These are phyloP conservation scores for Fissipunctia ypsillon DNA, from an alignment of 2,888 invertebrate genomes.

Conservation along the genomic window DNA sequence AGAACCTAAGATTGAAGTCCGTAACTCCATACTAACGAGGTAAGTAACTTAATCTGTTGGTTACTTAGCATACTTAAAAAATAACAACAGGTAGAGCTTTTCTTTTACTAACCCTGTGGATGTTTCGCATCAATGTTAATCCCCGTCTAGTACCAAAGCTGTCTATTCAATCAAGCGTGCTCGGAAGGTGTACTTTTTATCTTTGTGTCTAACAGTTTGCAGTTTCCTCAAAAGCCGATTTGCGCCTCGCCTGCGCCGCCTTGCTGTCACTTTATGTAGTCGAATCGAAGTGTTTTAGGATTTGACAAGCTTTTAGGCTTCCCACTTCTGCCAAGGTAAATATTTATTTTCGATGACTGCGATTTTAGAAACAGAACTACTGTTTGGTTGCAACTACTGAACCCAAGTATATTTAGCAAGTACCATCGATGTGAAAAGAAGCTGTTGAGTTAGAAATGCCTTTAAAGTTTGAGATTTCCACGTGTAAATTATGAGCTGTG, in stretches of 20 bases:
- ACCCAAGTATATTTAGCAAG: neutral
- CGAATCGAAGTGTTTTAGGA: neutral
- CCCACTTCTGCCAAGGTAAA: neutral
- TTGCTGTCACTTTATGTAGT: slow-evolving; percentile 7
- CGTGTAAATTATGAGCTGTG: neutral
- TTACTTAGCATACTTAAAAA: too few relatives aligned
- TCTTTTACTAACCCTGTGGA: too few relatives aligned
- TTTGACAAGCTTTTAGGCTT: slow-evolving; percentile 11
- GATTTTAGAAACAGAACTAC: neutral
- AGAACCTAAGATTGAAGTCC: too few relatives aligned
- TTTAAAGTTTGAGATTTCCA: neutral
- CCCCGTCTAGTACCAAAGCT: neutral
- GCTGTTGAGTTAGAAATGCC: neutral
- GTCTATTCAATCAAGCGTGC: neutral
- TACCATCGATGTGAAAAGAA: neutral
- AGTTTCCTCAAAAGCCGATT: slow-evolving; percentile 2
- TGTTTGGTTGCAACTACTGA: neutral
- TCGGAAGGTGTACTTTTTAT: neutral
- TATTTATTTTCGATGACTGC: slow-evolving; percentile 9
- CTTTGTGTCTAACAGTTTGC: neutral
- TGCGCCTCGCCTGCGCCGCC: neutral
- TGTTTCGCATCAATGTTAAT: neutral
- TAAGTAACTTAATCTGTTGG: too few relatives aligned
- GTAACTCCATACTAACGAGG: too few relatives aligned
- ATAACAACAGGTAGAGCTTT: too few relatives aligned